Percentiles rank a stretch among this genome's conserved stretches.
phyloP scores from a whole-genome alignment of 2,888 invertebrate species.

The Agrotis ipsilon region DNA sequence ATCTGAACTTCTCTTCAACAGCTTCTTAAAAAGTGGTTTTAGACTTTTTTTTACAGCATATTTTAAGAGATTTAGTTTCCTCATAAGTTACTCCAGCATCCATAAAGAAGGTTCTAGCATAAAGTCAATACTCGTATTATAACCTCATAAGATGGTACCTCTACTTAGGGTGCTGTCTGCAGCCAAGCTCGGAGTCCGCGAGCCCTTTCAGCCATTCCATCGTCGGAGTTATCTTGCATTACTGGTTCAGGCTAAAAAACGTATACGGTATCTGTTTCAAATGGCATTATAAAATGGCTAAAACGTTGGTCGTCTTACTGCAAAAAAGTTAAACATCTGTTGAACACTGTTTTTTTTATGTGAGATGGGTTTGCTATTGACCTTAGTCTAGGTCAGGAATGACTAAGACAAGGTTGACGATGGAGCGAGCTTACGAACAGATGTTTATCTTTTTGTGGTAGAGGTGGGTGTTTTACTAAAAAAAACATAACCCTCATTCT shows the following conservation, averaged over 20 bases:
- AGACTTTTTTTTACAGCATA: too few relatives aligned
- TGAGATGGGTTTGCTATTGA: too few relatives aligned
- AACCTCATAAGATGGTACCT: constrained; percentile 13
- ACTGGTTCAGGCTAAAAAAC: constrained; percentile 81
- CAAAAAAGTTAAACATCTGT: too few relatives aligned
- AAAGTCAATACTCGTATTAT: constrained; percentile 4
- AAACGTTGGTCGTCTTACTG: neutral
- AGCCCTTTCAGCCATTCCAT: constrained; percentile 82
- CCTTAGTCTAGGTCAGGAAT: too few relatives aligned
- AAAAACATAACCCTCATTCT: too few relatives aligned
- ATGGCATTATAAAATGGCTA: neutral
- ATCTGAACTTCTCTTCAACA: too few relatives aligned
- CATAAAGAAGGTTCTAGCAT: constrained; percentile 22
- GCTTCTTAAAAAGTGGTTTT: too few relatives aligned
- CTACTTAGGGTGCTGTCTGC: constrained; percentile 81
- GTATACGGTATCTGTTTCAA: constrained; percentile 19
- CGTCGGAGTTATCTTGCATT: constrained; percentile 81
- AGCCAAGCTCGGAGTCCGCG: constrained; percentile 86
- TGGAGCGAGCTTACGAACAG: too few relatives aligned
- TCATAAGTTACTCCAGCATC: constrained; percentile 10
- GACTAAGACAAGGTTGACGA: too few relatives aligned
- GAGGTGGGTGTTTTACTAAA: too few relatives aligned
- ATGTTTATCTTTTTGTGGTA: too few relatives aligned
- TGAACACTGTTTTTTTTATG: too few relatives aligned
- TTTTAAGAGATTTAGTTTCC: neutral